Conservation (phyloP, 2,113 vertebrate genomes). For the Pollimyrus isidori region DNA sequence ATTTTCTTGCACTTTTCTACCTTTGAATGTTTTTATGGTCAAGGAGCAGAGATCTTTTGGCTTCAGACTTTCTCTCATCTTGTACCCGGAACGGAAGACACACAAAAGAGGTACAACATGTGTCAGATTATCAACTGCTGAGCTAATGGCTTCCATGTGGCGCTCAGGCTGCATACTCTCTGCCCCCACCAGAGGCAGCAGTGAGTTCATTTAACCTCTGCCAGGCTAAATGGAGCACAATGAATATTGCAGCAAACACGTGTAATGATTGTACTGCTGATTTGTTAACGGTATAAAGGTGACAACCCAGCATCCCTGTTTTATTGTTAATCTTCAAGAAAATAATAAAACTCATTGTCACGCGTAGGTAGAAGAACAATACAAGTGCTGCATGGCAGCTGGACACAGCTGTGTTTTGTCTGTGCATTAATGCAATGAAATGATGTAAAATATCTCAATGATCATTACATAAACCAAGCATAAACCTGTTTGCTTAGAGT, state of each 20-base stretch:
- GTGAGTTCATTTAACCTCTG: neutral
- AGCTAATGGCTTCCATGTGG: conserved; percentile 37
- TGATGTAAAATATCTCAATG: neutral
- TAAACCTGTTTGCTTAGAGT: neutral
- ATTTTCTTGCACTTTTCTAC: neutral
- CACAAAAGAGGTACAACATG: conserved; percentile 18
- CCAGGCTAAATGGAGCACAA: neutral
- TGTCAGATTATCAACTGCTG: conserved; percentile 20
- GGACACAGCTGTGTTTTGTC: conserved; percentile 1
- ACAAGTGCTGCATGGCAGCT: neutral
- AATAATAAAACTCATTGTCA: neutral
- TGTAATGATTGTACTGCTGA: neutral
- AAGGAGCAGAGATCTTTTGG: neutral
- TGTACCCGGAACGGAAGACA: neutral
- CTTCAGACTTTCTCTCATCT: conserved; percentile 10
- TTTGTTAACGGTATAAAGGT: neutral
- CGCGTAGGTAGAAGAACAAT: neutral
- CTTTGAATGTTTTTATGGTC: neutral
- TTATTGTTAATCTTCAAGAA: neutral
- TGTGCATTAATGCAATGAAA: neutral
- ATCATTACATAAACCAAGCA: neutral
- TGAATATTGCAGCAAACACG: neutral
- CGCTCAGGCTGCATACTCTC: neutral
- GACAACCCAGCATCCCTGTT: neutral
- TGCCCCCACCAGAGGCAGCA: conserved; percentile 5